Base-by-base conservation (phyloP, 2,797 vertebrate species). In the Novumbra hubbsi region DNA sequence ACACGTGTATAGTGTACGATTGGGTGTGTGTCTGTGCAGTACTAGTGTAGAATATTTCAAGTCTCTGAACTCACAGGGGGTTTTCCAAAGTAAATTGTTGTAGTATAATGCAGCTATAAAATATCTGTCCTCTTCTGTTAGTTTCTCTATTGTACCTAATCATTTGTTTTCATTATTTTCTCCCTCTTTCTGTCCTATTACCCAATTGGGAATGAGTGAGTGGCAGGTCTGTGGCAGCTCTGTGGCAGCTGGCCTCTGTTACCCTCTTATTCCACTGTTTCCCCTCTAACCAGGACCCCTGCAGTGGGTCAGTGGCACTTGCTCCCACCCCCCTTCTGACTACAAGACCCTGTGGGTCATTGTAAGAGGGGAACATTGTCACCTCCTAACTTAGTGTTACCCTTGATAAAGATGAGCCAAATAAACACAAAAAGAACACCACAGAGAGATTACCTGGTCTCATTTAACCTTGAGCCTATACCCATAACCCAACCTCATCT, bases 141-240 rank as follows among this genome's bases (percentile, higher is more conserved):
- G 8, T 57, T 57, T n/a, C 55, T 57, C 9, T 9, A 24, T 57
- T 57, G 1, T 24, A 57, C 12, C 24, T 6, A 1, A 64, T 27
- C 6, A 12, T 65, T 32, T 30, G 63, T 34, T 67, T 34, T 67
- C 19, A 32, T 34, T 55, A 27, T 24, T 32, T 66, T 16, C 19
- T n/a, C 15, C 19, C 63, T 65, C 63, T 28, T 16, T 60, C 21
- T 11, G 11, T 12, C 21, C 21, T 12, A 24, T 60, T 12, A 12
- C 55, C 8, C 11, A 60, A 60, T 1, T 27, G 62, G 60, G 30
- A 66, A 66, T 66, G 64, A n/a, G 64, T 34, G 64, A 38, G 64
- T 38, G 63, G 63, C 63, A 65, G 52, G 32, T 63, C 70, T 62
- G 34, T 62, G 3, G 24, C 63, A 65, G 52, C 55, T 63, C 70